Base-by-base conservation (phyloP, 1,140 invertebrate species). In the Drosophila melanica region DNA sequence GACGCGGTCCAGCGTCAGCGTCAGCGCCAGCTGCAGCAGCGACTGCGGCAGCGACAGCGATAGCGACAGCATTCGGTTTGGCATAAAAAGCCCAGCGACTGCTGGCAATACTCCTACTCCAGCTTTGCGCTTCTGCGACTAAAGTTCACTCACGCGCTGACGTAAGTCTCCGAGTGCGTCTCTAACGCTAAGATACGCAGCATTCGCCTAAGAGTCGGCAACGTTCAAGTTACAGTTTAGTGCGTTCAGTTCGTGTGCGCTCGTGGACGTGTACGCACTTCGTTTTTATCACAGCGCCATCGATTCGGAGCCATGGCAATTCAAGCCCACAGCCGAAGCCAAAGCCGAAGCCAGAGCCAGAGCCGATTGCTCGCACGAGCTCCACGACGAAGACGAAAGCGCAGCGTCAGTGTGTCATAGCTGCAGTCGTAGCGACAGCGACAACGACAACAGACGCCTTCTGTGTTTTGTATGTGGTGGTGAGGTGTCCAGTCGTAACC, bases 41-140 rank as follows among this genome's bases (percentile, higher is more conserved):
- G 54, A 39, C 65, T 41, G 75, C 50, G 58, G 3, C 77, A 67
- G 63, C 27, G 20, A 23, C 71, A 18, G 60, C 59, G 69, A 37
- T 65, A 50, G 70, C 50, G 59, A 42, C 44, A 12, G 16, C 45
- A 37, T 23, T 18, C 63, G 57, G 9, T 53, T 42, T 42, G 82
- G 84, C 90, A 91, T 91, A 91, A 82, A 90, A 91, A 89, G 81
- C 71, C 70, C 70, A 62, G 65, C 80, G 58, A 79, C 44, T 73
- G 69, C 68, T 50, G 72, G 51, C 66, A 81, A 65, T 59, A 91
- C 90, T 91, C 90, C 90, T 90, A 91, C 90, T 91, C 87, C 79
- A 75, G 64, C 55, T 72, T 71, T 51, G 85, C 69, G 69, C 81
- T 86, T 48, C 73, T 75, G 69, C 63, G 78, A 58, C 68, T 75